A percentile compares a stretch with the other conserved stretches of the same genome.
These are phyloP conservation scores for Elachura formosa DNA, from an alignment of 2,113 vertebrate species.

Conservation along the genomic window DNA sequence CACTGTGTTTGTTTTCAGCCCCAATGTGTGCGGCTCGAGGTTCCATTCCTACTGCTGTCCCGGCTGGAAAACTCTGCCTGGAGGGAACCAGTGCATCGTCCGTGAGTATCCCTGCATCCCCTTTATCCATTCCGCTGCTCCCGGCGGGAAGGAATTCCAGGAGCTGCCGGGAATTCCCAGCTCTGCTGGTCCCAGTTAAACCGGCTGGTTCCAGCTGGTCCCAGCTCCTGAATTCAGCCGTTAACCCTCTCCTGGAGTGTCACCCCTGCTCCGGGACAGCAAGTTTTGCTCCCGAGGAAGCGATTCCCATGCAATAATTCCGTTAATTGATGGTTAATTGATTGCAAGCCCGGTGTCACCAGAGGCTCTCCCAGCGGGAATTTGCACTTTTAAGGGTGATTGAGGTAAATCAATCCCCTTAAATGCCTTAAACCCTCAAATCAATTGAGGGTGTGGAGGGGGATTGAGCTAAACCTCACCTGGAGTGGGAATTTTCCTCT, in stretches of 20 bases:
- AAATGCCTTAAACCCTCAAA: too few species aligned
- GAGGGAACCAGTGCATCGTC: constrained; percentile 97
- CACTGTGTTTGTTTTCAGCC: constrained; percentile 71
- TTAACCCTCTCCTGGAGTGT: background rate
- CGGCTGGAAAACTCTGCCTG: constrained; percentile 95
- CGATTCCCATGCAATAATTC: background rate
- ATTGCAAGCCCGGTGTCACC: background rate
- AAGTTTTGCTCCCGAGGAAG: background rate
- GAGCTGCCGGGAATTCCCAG: background rate
- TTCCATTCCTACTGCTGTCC: constrained; percentile 98
- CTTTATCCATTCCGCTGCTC: too few species aligned
- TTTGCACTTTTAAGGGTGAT: background rate
- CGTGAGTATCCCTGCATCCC: constrained; percentile 80
- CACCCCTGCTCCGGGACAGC: background rate
- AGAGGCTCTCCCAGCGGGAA: accelerated
- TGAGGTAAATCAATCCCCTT: background rate
- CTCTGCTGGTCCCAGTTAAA: background rate
- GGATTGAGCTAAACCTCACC: background rate
- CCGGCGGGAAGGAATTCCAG: background rate
- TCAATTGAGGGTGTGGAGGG: too few species aligned
- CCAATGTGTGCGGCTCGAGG: constrained; percentile 96
- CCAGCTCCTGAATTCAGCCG: background rate
- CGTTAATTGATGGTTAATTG: background rate
- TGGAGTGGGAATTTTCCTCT: background rate
- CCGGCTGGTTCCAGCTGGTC: background rate